Conservation (phyloP, 2,113 vertebrate genomes). For the Nansenia antarctica region DNA sequence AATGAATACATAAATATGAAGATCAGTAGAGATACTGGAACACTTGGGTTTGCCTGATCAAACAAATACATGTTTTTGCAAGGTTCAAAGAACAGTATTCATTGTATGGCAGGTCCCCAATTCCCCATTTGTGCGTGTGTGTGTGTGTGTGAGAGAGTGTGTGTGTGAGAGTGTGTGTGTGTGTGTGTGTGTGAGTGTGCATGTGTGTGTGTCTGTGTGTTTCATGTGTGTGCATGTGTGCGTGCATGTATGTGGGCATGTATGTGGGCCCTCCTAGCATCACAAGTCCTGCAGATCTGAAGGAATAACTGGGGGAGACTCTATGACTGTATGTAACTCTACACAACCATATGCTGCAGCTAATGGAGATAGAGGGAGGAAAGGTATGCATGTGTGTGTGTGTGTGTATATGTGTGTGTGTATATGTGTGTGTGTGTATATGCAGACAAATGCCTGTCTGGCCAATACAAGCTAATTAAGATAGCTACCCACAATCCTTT, state of each 20-base stretch:
- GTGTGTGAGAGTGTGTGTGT: too few relatives aligned
- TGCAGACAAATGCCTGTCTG: background rate
- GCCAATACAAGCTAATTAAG: slow-evolving; percentile 16
- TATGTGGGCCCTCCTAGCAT: background rate
- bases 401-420: background rate
- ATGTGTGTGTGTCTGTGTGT: too few relatives aligned
- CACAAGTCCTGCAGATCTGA: background rate
- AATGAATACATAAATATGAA: slow-evolving; percentile 14
- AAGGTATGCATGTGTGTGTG: background rate
- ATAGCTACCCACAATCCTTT: slow-evolving; percentile 23
- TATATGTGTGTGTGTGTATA: background rate
- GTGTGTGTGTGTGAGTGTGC: too few relatives aligned
- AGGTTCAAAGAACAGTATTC: too few relatives aligned
- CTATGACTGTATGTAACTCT: background rate
- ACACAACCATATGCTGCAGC: background rate
- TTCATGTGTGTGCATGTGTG: background rate
- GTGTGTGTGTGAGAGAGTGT: too few relatives aligned
- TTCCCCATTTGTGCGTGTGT: background rate
- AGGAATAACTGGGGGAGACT: background rate
- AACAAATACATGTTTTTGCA: background rate
- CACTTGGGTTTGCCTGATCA: background rate
- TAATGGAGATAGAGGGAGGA: background rate
- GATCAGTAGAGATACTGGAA: slow-evolving; percentile 6
- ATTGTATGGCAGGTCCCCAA: too few relatives aligned
- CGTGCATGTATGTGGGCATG: too few relatives aligned